Evolutionary conservation across 2,888 invertebrate genomes (phyloP), one percentile per base, ranked within the genome.

Genomic region (Xestia sexstrigata): DNA sequence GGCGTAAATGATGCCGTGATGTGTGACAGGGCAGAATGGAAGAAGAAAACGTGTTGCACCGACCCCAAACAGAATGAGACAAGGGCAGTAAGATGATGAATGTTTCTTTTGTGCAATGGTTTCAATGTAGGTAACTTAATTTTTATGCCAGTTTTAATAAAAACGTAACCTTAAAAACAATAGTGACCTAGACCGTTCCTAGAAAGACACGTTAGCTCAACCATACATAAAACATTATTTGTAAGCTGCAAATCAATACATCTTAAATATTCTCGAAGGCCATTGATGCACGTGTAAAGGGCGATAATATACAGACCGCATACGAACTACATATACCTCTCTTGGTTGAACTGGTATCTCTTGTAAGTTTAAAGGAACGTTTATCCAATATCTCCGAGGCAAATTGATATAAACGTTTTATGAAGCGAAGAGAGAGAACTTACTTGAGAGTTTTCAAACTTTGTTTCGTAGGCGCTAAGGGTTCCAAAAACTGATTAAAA

Each of bases 401-500:
- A 93, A 93, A 94, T 93, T 93, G 93, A 93, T 92, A 92, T 91
- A 92, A 93, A 92, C 90, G 90, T 90, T 90, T 89, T 86, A 89
- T 90, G 90, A 88, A 89, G 88, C 84, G 89, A 87, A 88, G 88
- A 90, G 90, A 90, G 90, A 82, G 88, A 93, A 92, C 90, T 93
- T 90, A 74, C 85, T 85, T 77, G 75, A 87, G 89, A 84, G 75
- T 91, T 90, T 90, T 84, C 70, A 84, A 93, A 93, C 90, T 92
- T 92, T 85, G 90, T 89, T 88, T 87, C 70, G 82, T 87, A 83
- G 89, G 83, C 85, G 88, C 74, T 78, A 84, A 83, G 75, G 52
- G 67, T 68, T 75, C 58, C 74, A 62, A 72, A 81, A 70, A 76
- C 76, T 76, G 20, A 11, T 55, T 77, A 26, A 65, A 52, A 49